Percentiles rank a stretch among this genome's conserved stretches.
phyloP scores from a whole-genome alignment of 2,888 invertebrate genomes.

The Habrosyne pyritoides region DNA sequence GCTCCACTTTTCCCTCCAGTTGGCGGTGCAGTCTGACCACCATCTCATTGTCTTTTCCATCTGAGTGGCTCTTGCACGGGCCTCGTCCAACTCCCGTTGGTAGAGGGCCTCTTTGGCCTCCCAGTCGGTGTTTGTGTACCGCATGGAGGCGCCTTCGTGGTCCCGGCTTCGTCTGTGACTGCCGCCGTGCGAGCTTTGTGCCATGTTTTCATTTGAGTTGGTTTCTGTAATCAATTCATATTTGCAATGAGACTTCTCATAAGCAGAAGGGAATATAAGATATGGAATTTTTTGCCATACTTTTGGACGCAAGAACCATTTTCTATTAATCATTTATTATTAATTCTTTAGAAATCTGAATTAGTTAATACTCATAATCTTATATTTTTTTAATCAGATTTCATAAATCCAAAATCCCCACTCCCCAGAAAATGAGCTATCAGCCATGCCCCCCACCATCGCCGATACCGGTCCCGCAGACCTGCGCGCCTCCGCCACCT shows the following conservation, averaged over 20 bases:
- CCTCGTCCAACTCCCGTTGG: constrained; percentile 95
- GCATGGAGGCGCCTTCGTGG: constrained; percentile 84
- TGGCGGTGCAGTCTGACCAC: constrained; percentile 99
- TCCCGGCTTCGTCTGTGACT: constrained; percentile 85
- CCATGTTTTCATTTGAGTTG: constrained; percentile 38
- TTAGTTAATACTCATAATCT: no score
- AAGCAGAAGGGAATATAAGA: no score
- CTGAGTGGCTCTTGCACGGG: constrained; percentile 95
- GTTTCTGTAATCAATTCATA: constrained; percentile 30
- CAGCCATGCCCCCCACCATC: constrained; percentile 54
- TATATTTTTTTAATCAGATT: no score
- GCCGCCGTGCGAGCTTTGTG: constrained; percentile 87
- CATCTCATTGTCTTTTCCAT: constrained; percentile 99
- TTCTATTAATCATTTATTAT: no score
- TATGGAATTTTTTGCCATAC: no score
- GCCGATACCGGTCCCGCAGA: constrained; percentile 49
- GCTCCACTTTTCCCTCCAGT: constrained; percentile 98
- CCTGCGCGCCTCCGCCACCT: constrained; percentile 54
- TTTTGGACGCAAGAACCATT: no score
- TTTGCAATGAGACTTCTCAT: no score
- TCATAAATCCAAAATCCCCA: constrained; percentile 12
- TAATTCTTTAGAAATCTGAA: no score
- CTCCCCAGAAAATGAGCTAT: constrained; percentile 34
- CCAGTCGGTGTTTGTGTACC: constrained; percentile 89
- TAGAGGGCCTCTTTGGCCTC: constrained; percentile 89